A percentile compares a stretch with the other conserved stretches of the same genome.
Conservation (phyloP, 2,113 vertebrate species). For the Sander lucioperca region DNA sequence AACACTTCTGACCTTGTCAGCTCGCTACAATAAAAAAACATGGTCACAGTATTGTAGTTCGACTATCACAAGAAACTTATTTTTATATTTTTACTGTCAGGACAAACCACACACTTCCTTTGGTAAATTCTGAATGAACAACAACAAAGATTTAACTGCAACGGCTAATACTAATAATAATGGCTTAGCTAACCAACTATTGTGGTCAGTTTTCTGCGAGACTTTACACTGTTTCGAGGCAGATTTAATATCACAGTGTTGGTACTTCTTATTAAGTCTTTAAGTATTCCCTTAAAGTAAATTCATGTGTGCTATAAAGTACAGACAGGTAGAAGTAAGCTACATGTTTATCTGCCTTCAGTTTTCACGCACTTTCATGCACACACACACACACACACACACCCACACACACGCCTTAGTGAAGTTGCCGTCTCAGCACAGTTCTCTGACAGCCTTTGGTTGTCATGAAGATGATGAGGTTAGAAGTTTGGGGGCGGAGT, state of each 20-base stretch:
- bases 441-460: constrained; percentile 74
- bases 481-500: constrained; percentile 76
- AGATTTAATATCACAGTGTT: too few species aligned
- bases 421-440: constrained; percentile 80
- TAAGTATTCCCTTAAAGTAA: too few species aligned
- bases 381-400: constrained; percentile 4
- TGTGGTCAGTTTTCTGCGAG: not conserved
- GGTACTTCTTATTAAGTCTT: too few species aligned
- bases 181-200: not conserved
- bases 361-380: too few species aligned
- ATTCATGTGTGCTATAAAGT: too few species aligned
- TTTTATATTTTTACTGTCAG: not conserved
- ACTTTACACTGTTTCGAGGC: too few species aligned
- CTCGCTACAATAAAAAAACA: not conserved
- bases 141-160: too few species aligned
- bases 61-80: not conserved
- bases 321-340: too few species aligned
- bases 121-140: too few species aligned
- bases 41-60: not conserved
- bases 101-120: too few species aligned
- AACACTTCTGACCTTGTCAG: not conserved
- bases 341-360: too few species aligned
- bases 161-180: not conserved
- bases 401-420: constrained; percentile 5
- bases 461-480: constrained; percentile 79